These are phyloP conservation scores for Drosophila navojoa DNA, from an alignment of 1,140 invertebrate species.

Conservation along the genomic window DNA sequence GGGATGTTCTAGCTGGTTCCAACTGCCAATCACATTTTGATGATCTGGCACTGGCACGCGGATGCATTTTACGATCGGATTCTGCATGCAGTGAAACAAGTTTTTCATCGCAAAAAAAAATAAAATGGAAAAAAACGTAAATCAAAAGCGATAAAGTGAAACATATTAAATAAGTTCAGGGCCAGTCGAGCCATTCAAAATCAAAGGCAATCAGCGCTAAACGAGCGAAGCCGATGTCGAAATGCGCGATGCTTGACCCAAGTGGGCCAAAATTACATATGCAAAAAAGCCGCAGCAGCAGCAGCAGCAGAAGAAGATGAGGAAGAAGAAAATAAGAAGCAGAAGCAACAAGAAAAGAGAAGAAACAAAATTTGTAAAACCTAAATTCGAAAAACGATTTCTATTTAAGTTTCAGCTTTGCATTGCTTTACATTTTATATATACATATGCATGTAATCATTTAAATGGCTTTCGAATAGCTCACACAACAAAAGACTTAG, in stretches of 20 bases:
- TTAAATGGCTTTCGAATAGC: conserved; percentile 75
- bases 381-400: conserved; percentile 68
- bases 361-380: conserved; percentile 23
- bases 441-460: conserved; percentile 57
- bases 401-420: conserved; percentile 77
- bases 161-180: conserved; percentile 40
- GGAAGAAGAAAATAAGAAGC: conserved; percentile 10
- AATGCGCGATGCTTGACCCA: conserved; percentile 37
- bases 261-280: conserved; percentile 53
- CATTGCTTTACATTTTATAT: conserved; percentile 66
- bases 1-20: conserved; percentile 11
- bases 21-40: conserved; percentile 13
- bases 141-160: conserved; percentile 3
- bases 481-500: conserved; percentile 74
- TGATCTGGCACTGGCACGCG: conserved; percentile 16
- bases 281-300: conserved; percentile 32
- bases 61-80: conserved; percentile 18
- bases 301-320: conserved; percentile 6
- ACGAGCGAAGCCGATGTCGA: conserved; percentile 29
- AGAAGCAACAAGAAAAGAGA: conserved; percentile 29
- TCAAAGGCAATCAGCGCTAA: conserved; percentile 35
- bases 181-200: conserved; percentile 45
- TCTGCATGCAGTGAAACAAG: conserved; percentile 18
- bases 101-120: conserved; percentile 25
- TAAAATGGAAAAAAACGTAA: conserved; percentile 3